These are phyloP conservation scores for Mesoligia furuncula DNA, from an alignment of 2,888 invertebrate species.

Conservation along the genomic window DNA sequence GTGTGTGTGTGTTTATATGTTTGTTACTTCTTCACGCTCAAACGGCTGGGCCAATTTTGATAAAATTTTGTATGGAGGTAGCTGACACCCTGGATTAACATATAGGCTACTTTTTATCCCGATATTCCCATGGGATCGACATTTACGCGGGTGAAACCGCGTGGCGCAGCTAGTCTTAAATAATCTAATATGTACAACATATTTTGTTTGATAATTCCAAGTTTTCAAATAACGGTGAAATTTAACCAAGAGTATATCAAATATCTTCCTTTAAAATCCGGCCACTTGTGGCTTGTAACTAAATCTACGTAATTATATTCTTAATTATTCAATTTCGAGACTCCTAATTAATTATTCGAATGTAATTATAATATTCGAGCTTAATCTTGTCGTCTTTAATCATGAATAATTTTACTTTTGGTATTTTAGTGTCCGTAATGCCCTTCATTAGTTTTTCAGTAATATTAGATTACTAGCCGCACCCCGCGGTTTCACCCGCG, in stretches of 20 bases:
- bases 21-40: too few relatives aligned
- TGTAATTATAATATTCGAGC: conserved; percentile 48
- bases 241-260: conserved; percentile 30
- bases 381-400: conserved; percentile 45
- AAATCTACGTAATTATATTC: conserved; percentile 52
- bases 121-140: too few relatives aligned
- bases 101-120: too few relatives aligned
- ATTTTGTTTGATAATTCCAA: not conserved
- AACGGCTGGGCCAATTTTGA: too few relatives aligned
- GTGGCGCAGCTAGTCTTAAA: too few relatives aligned
- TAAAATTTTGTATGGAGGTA: too few relatives aligned
- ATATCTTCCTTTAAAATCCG: conserved; percentile 38
- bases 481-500: too few relatives aligned
- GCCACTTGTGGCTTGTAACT: conserved; percentile 51
- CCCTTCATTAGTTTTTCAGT: not conserved
- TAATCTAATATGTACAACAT: too few relatives aligned
- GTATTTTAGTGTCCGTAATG: not conserved
- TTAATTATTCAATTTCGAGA: conserved; percentile 56
- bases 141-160: too few relatives aligned
- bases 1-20: too few relatives aligned
- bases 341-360: conserved; percentile 51
- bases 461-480: not conserved
- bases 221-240: conserved; percentile 5
- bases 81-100: too few relatives aligned
- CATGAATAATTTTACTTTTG: conserved; percentile 18